Percentiles rank a stretch among this genome's conserved stretches.
Conservation (phyloP, 2,797 vertebrate species). For the Zenarchopterus dispar region DNA sequence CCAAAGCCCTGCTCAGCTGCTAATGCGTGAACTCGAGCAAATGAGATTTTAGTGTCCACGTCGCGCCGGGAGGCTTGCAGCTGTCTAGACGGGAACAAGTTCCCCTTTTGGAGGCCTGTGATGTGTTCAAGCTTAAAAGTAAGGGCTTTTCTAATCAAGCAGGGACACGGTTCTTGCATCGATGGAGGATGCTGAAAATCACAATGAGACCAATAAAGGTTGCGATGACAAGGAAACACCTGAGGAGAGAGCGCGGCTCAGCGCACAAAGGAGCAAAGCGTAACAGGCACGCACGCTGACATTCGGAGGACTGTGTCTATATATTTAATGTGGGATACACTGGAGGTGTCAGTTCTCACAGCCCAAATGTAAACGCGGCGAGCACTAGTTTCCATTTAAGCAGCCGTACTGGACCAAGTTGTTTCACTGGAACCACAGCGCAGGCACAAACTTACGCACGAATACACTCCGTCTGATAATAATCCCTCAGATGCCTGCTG, state of each 20-base stretch:
- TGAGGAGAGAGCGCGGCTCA: conserved; percentile 37
- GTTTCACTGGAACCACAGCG: background rate
- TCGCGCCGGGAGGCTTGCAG: conserved; percentile 3
- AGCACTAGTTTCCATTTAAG: background rate
- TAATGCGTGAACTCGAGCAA: conserved; percentile 39
- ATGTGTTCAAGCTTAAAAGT: conserved; percentile 49
- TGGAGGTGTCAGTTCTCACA: background rate
- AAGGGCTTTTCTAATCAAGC: conserved; percentile 38
- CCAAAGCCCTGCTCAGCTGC: conserved; percentile 34
- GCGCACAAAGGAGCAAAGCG: conserved; percentile 20
- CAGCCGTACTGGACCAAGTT: background rate
- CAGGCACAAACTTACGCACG: conserved; percentile 4
- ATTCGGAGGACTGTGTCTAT: background rate
- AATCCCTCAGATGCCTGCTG: background rate
- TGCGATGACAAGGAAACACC: conserved; percentile 33
- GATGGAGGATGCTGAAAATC: conserved; percentile 17
- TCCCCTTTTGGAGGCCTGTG: conserved; percentile 36
- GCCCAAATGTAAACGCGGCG: background rate
- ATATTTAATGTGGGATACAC: background rate
- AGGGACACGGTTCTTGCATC: conserved; percentile 27
- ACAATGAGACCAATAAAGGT: conserved; percentile 33
- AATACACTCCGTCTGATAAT: background rate
- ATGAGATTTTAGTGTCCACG: conserved; percentile 42
- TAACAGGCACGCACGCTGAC: too few relatives aligned
- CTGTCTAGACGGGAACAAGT: conserved; percentile 47